These are phyloP conservation scores for Heterodera carotae DNA, from an alignment of 1,140 invertebrate genomes.

Conservation along the genomic window DNA sequence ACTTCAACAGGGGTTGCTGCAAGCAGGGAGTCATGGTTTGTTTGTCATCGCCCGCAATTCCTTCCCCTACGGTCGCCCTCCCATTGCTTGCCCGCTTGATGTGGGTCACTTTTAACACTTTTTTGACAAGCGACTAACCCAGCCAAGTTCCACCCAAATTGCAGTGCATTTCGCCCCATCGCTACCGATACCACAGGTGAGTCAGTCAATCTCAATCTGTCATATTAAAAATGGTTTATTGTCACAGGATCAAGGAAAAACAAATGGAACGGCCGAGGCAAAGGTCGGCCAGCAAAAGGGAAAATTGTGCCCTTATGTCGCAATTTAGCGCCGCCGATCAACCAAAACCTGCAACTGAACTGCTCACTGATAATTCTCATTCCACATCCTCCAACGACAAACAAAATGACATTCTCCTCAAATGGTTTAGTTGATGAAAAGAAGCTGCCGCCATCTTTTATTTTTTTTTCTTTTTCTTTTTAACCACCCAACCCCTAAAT, in stretches of 20 bases:
- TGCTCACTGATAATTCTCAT: neutral
- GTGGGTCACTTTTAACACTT: neutral
- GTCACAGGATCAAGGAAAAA: conserved; percentile 13
- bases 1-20: conserved; percentile 48
- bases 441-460: neutral
- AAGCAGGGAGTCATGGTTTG: conserved; percentile 46
- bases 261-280: neutral
- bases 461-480: neutral
- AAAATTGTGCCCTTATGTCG: neutral
- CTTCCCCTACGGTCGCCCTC: neutral
- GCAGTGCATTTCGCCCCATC: conserved; percentile 46
- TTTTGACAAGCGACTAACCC: conserved; percentile 4
- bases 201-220: too few relatives aligned
- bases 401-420: neutral
- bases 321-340: neutral
- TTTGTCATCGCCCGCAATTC: conserved; percentile 6
- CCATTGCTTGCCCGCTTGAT: neutral
- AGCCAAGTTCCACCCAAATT: conserved; percentile 21
- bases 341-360: neutral
- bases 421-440: neutral
- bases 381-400: neutral
- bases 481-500: neutral
- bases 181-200: conserved; percentile 38
- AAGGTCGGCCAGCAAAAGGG: neutral
- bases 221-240: too few relatives aligned